A percentile compares a stretch with the other conserved stretches of the same genome.
Evolutionary conservation across 2,888 invertebrate species (phyloP).

Genomic region (Euplagia quadripunctaria): DNA sequence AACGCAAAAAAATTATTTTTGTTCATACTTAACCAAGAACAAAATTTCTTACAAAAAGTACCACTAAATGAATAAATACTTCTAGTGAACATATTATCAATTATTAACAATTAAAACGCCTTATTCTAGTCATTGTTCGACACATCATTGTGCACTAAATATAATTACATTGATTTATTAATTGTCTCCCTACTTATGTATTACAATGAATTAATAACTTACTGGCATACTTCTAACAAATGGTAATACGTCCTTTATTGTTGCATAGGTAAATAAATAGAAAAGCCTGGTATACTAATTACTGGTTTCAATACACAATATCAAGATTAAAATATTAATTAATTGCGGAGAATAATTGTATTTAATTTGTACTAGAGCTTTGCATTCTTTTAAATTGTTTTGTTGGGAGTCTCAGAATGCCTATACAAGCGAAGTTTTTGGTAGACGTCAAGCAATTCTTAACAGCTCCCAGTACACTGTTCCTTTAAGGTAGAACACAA

Average conservation of each 20-base stretch:
- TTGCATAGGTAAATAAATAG: slow-evolving; percentile 37
- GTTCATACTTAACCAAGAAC: neutral
- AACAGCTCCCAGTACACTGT: neutral
- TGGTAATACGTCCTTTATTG: slow-evolving; percentile 43
- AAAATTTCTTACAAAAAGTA: neutral
- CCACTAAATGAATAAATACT: slow-evolving; percentile 7
- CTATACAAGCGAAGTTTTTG: slow-evolving; percentile 20
- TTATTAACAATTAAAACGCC: slow-evolving; percentile 21
- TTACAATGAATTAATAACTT: slow-evolving; percentile 33
- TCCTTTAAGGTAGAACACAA: neutral
- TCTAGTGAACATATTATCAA: neutral
- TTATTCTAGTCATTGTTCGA: slow-evolving; percentile 43
- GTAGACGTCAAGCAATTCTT: slow-evolving; percentile 13
- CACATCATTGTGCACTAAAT: slow-evolving; percentile 24
- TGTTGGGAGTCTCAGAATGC: slow-evolving; percentile 16
- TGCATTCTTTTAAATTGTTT: slow-evolving; percentile 38
- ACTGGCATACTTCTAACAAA: slow-evolving; percentile 40
- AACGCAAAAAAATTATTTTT: neutral
- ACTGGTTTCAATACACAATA: slow-evolving; percentile 36
- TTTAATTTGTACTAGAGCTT: slow-evolving; percentile 55
- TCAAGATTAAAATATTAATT: slow-evolving; percentile 48
- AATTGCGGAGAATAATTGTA: slow-evolving; percentile 35
- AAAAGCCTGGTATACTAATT: slow-evolving; percentile 45
- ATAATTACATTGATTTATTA: slow-evolving; percentile 33
- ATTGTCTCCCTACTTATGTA: slow-evolving; percentile 29